phyloP scores from a whole-genome alignment of 2,797 vertebrate species.

The Pseudotriccus pelzelni region DNA sequence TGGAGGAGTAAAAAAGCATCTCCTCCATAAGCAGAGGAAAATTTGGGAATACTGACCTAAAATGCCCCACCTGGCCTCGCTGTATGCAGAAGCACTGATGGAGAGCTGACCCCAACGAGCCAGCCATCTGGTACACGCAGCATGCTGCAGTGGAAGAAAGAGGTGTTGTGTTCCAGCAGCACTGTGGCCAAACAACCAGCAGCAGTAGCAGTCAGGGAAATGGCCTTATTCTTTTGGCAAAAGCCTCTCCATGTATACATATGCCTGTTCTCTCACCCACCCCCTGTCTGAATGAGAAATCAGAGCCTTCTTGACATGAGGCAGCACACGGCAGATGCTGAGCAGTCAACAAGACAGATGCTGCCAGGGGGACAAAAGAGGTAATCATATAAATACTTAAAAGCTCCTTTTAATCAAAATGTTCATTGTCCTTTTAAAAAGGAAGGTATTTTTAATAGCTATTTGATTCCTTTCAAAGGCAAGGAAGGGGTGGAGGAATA shows the following conservation, averaged over 20 bases:
- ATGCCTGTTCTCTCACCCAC: not conserved
- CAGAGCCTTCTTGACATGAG: conserved; percentile 31
- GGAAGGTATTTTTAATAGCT: not conserved
- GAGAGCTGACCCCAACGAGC: not conserved
- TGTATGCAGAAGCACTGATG: not conserved
- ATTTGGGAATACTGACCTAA: not conserved
- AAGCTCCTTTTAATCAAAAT: conserved; percentile 52
- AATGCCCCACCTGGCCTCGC: not conserved
- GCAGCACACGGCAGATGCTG: conserved; percentile 5
- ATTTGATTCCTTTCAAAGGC: not conserved
- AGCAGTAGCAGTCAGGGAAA: not conserved
- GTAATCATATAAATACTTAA: conserved; percentile 57
- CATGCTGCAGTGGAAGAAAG: not conserved
- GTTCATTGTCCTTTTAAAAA: conserved; percentile 15
- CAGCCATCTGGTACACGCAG: not conserved
- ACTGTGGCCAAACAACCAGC: not conserved
- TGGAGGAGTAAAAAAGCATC: not conserved
- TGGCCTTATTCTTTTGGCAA: conserved; percentile 6
- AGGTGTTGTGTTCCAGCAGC: not conserved
- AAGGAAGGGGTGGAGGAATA: not conserved
- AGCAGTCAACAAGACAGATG: conserved; percentile 39
- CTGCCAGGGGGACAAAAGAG: conserved; percentile 37
- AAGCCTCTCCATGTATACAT: not conserved
- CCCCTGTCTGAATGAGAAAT: conserved; percentile 45
- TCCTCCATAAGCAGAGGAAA: not conserved